phyloP scores from a whole-genome alignment of 2,113 vertebrate genomes.

The Genyomyrus donnyi region DNA sequence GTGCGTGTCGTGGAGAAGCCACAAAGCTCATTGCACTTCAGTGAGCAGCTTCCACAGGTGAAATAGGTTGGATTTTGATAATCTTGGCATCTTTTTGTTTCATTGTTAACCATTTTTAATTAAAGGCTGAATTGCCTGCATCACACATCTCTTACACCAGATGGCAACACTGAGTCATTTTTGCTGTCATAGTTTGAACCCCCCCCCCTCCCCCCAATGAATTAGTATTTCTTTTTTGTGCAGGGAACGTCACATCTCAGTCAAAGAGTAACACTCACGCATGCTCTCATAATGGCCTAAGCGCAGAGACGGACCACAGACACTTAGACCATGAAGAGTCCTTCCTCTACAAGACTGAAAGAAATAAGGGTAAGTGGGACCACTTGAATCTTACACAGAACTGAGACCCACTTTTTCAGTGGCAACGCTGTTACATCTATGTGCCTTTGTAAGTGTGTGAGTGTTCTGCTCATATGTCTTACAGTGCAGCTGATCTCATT shows the following conservation, averaged over 20 bases:
- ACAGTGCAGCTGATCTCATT: neutral
- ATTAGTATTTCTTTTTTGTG: neutral
- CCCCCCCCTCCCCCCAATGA: neutral
- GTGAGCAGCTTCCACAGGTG: neutral
- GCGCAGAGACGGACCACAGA: conserved; percentile 34
- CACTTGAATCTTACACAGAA: neutral
- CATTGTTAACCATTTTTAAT: neutral
- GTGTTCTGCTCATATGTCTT: neutral
- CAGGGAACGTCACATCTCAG: conserved; percentile 46
- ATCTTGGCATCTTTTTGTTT: no score
- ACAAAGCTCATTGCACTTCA: neutral
- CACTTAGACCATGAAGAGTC: neutral
- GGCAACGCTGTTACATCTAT: neutral
- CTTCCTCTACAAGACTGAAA: neutral
- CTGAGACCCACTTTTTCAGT: neutral
- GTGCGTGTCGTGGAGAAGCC: no score
- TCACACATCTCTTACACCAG: neutral
- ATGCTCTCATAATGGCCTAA: conserved; percentile 30
- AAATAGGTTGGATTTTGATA: neutral
- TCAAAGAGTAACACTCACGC: conserved; percentile 38
- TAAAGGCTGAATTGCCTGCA: neutral
- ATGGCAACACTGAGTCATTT: neutral
- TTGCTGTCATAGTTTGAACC: neutral
- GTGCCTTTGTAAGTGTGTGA: neutral
- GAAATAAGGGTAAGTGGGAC: neutral